Percentiles rank a stretch among this genome's conserved stretches.
Evolutionary conservation across 2,113 vertebrate species (phyloP).

Genomic region (Syngnathoides biaculeatus): DNA sequence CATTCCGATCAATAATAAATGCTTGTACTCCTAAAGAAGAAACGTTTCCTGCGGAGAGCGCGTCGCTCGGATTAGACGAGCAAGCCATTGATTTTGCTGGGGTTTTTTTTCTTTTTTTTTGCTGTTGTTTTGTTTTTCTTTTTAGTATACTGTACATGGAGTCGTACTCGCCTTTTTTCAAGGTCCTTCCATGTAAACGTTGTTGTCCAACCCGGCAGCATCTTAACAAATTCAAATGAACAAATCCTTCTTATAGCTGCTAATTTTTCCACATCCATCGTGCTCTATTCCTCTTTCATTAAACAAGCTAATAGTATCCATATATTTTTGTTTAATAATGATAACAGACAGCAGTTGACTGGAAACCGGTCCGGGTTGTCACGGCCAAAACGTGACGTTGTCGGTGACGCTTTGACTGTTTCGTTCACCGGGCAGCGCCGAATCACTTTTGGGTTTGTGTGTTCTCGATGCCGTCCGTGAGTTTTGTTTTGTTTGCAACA

Average conservation of each 20-base stretch:
- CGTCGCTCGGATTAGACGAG: constrained; percentile 10
- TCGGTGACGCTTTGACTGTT: too few relatives aligned
- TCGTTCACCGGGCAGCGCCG: too few relatives aligned
- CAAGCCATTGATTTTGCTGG: constrained; percentile 23
- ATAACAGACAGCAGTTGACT: too few relatives aligned
- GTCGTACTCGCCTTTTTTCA: background rate
- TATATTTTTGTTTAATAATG: too few relatives aligned
- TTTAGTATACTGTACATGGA: background rate
- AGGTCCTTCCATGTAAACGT: background rate
- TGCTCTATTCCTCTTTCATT: background rate
- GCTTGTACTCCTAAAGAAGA: background rate
- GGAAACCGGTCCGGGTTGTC: too few relatives aligned
- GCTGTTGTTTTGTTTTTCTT: too few relatives aligned
- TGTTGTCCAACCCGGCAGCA: background rate
- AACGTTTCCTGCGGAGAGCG: background rate
- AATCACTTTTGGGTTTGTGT: too few relatives aligned
- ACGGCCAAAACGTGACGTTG: too few relatives aligned
- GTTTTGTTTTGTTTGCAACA: too few relatives aligned
- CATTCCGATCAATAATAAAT: constrained; percentile 42
- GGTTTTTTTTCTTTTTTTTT: too few relatives aligned
- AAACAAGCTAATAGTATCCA: too few relatives aligned
- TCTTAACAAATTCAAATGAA: background rate
- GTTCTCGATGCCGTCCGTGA: too few relatives aligned
- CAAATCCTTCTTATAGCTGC: background rate
- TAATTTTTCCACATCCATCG: background rate